phyloP scores from a whole-genome alignment of 2,113 vertebrate species.

The Taxidea taxus region DNA sequence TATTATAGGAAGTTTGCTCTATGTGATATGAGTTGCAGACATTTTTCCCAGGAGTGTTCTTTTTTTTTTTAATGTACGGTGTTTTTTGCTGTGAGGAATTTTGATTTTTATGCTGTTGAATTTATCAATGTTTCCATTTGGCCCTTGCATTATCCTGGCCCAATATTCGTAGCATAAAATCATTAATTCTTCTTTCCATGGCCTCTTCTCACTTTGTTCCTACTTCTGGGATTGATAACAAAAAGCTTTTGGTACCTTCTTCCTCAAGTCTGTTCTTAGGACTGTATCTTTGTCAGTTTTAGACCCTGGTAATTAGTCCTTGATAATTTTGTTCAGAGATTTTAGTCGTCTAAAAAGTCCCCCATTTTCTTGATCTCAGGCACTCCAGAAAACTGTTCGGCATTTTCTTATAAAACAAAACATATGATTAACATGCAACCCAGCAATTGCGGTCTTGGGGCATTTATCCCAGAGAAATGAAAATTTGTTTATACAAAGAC shows the following conservation, averaged over 20 bases:
- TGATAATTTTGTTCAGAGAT: background rate
- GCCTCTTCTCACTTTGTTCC: conserved; percentile 43
- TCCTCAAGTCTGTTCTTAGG: background rate
- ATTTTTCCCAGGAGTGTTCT: background rate
- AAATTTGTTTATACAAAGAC: background rate
- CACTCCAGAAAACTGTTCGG: background rate
- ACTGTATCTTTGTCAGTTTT: background rate
- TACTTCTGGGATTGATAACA: background rate
- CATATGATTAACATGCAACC: background rate
- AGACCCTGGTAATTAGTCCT: background rate
- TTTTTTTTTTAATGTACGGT: background rate
- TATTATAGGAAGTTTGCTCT: background rate
- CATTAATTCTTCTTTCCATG: background rate
- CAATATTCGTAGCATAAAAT: background rate
- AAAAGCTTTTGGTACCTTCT: background rate
- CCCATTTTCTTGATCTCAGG: background rate
- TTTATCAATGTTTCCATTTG: background rate
- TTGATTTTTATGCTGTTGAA: background rate
- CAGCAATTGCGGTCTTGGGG: background rate
- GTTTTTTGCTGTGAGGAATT: background rate
- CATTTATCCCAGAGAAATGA: conserved; percentile 3
- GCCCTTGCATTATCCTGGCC: background rate
- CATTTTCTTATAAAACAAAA: conserved; percentile 21
- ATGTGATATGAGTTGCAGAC: background rate
- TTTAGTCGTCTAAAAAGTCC: background rate